These are phyloP conservation scores for Tympanoctomys barrerae DNA, from an alignment of 2,797 vertebrate genomes.

Conservation along the genomic window DNA sequence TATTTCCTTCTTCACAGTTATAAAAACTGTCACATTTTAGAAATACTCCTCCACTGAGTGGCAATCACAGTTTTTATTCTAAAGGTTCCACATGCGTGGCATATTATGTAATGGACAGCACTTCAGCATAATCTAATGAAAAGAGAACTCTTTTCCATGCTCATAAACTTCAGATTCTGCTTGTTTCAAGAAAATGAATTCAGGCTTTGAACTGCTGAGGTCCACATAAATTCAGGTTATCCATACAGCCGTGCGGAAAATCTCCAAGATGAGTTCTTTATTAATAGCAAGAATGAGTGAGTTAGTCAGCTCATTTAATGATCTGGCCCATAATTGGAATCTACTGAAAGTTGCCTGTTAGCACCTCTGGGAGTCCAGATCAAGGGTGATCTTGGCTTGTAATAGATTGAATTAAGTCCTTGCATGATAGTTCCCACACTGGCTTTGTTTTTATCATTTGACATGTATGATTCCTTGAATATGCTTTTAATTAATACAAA, in stretches of 20 bases:
- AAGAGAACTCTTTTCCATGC: slow-evolving; percentile 78
- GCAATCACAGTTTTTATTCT: slow-evolving; percentile 83
- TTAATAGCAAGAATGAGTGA: slow-evolving; percentile 86
- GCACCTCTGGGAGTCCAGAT: slow-evolving; percentile 87
- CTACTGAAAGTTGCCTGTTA: slow-evolving; percentile 88
- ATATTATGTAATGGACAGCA: slow-evolving; percentile 76
- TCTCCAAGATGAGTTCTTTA: slow-evolving; percentile 86
- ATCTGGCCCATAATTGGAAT: slow-evolving; percentile 88
- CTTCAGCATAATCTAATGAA: slow-evolving; percentile 84
- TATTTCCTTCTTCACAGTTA: slow-evolving; percentile 74
- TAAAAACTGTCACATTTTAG: slow-evolving; percentile 79
- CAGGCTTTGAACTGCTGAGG: slow-evolving; percentile 85
- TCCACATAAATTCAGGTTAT: slow-evolving; percentile 86
- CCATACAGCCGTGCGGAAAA: slow-evolving; percentile 86
- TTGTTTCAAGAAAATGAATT: slow-evolving; percentile 83
- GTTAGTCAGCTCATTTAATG: slow-evolving; percentile 85
- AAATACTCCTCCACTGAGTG: slow-evolving; percentile 72
- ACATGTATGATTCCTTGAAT: slow-evolving; percentile 1
- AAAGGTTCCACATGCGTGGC: slow-evolving; percentile 69
- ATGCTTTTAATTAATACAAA: slow-evolving; percentile 66
- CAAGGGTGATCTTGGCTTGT: slow-evolving; percentile 90
- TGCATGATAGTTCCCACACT: slow-evolving; percentile 68
- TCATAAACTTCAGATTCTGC: slow-evolving; percentile 82
- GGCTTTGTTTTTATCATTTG: slow-evolving; percentile 74
- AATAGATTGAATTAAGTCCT: slow-evolving; percentile 87